A percentile compares a stretch with the other conserved stretches of the same genome.
Evolutionary conservation across 2,888 invertebrate species (phyloP).

Genomic region (Meiosimyza platycephala): DNA sequence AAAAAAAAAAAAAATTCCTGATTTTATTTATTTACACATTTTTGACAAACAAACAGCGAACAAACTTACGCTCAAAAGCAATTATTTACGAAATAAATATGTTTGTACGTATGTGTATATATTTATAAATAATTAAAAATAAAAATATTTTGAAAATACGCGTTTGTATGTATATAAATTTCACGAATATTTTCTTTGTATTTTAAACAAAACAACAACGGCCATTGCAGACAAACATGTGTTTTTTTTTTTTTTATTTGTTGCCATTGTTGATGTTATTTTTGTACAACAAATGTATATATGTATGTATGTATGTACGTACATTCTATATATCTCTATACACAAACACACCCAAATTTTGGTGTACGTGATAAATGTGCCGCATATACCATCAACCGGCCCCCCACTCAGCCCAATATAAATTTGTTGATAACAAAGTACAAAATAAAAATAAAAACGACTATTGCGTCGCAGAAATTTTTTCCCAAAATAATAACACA

Average conservation of each 20-base stretch:
- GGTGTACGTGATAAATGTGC: slow-evolving; percentile 13
- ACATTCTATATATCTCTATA: neutral
- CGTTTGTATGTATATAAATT: no score
- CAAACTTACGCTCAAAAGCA: no score
- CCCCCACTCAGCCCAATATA: neutral
- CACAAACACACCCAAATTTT: slow-evolving; percentile 1
- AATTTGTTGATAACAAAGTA: neutral
- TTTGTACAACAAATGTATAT: neutral
- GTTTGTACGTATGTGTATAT: no score
- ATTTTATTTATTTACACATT: no score
- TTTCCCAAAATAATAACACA: no score
- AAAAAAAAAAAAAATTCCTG: no score
- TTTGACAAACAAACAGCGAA: no score
- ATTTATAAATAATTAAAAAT: neutral
- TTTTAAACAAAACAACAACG: neutral
- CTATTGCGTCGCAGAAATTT: neutral
- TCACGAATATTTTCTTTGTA: neutral
- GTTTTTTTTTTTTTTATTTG: slow-evolving; percentile 7
- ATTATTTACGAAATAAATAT: no score
- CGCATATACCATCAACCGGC: neutral
- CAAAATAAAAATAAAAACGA: neutral
- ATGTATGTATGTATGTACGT: neutral
- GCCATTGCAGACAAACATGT: slow-evolving; percentile 19
- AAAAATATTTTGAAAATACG: neutral
- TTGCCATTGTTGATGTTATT: neutral